Evolutionary conservation across 2,888 invertebrate genomes (phyloP).

Genomic region (Theristus sp.): DNA sequence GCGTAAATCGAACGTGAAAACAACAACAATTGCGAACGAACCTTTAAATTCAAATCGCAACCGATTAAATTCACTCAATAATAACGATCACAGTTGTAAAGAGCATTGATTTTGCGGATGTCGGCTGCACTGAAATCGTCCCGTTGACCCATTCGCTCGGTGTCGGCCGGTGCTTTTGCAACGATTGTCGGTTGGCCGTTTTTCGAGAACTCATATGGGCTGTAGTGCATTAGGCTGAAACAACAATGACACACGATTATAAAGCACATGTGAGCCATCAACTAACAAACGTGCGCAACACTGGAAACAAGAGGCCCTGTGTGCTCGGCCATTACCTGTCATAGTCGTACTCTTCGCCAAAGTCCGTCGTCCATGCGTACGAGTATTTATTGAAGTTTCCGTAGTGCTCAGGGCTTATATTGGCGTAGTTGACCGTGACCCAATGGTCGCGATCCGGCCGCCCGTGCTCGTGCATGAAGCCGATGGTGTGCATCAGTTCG

Average conservation of each 20-base stretch:
- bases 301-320: too few species aligned
- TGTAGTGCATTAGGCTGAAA: slow-evolving; percentile 26
- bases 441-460: slow-evolving; percentile 11
- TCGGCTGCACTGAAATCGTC: slow-evolving; percentile 30
- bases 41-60: too few species aligned
- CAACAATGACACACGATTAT: too few species aligned
- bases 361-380: slow-evolving; percentile 21
- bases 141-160: slow-evolving; percentile 32
- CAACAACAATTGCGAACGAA: too few species aligned
- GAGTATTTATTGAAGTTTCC: slow-evolving; percentile 29
- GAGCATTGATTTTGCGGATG: slow-evolving; percentile 30
- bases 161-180: slow-evolving; percentile 23
- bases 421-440: slow-evolving; percentile 30
- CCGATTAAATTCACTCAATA: too few species aligned
- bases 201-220: slow-evolving; percentile 22
- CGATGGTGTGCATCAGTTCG: slow-evolving; percentile 26
- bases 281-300: too few species aligned
- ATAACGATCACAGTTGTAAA: slow-evolving; percentile 32
- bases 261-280: too few species aligned
- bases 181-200: slow-evolving; percentile 26
- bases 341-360: slow-evolving; percentile 9
- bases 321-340: too few species aligned
- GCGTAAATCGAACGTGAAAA: too few species aligned
- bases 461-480: slow-evolving; percentile 27
- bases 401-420: slow-evolving; percentile 29